Conservation (phyloP, 1,140 invertebrate species). For the Leptopilina boulardi region DNA sequence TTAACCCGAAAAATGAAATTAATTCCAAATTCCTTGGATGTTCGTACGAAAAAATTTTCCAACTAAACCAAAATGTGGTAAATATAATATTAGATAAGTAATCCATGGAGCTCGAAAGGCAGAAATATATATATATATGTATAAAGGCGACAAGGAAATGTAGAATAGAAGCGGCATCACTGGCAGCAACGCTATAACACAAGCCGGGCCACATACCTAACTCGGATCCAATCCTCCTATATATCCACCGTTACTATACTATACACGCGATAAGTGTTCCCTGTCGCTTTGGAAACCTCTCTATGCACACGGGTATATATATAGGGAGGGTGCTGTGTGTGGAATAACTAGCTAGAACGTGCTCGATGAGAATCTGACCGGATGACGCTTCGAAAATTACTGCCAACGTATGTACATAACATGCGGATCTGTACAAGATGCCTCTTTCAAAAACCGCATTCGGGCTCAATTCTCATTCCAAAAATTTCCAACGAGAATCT, state of each 20-base stretch:
- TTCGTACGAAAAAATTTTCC: too few species aligned
- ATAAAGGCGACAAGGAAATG: constrained; percentile 20
- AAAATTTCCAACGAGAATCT: constrained; percentile 32
- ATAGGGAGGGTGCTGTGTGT: constrained; percentile 16
- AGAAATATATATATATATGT: neutral
- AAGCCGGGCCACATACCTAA: constrained; percentile 53
- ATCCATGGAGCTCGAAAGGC: neutral
- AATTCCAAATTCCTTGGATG: too few species aligned
- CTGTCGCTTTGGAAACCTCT: constrained; percentile 39
- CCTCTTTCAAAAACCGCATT: constrained; percentile 42
- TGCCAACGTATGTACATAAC: constrained; percentile 45
- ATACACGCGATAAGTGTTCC: constrained; percentile 64
- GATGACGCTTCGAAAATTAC: constrained; percentile 63
- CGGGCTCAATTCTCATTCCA: neutral
- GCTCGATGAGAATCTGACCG: constrained; percentile 60
- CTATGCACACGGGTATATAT: neutral
- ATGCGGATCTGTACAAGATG: constrained; percentile 47
- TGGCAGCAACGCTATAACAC: constrained; percentile 28
- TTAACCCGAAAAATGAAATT: too few species aligned
- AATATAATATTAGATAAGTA: neutral
- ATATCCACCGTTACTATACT: constrained; percentile 38
- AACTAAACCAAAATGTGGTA: too few species aligned
- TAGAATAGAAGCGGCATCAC: constrained; percentile 37
- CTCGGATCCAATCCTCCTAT: constrained; percentile 50
- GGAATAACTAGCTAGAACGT: constrained; percentile 50